These are phyloP conservation scores for Sesia apiformis DNA, from an alignment of 2,888 invertebrate species.

Conservation along the genomic window DNA sequence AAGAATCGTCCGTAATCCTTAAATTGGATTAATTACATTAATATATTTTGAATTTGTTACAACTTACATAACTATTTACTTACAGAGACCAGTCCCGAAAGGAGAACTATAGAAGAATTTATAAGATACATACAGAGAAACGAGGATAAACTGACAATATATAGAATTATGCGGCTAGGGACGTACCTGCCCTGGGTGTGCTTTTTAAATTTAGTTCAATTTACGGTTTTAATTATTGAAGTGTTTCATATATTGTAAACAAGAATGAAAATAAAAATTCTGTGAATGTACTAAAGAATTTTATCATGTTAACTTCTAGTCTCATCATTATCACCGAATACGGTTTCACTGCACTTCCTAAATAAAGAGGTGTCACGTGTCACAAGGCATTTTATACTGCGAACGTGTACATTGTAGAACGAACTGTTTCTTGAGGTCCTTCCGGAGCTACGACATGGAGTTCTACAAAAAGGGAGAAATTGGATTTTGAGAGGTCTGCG, in stretches of 20 bases:
- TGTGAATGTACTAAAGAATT: too few species aligned
- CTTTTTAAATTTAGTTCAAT: conserved; percentile 6
- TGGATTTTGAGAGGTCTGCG: too few species aligned
- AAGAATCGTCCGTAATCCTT: not conserved
- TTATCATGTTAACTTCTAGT: too few species aligned
- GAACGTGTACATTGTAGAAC: too few species aligned
- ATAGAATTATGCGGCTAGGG: conserved; percentile 6
- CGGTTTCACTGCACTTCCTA: too few species aligned
- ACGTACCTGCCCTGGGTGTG: conserved; percentile 7
- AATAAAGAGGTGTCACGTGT: too few species aligned
- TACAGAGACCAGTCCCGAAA: conserved; percentile 7
- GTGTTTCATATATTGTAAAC: not conserved
- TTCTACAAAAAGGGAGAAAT: too few species aligned
- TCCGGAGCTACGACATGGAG: too few species aligned
- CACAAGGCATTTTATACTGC: too few species aligned
- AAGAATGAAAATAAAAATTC: not conserved
- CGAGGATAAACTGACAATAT: conserved; percentile 10
- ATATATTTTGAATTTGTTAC: not conserved
- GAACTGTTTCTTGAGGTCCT: too few species aligned
- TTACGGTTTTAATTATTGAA: conserved; percentile 9
- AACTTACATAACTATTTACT: not conserved
- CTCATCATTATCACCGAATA: too few species aligned
- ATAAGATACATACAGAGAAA: conserved; percentile 11
- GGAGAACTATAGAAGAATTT: conserved; percentile 5
- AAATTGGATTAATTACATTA: not conserved